Percentiles rank a stretch among this genome's conserved stretches.
Evolutionary conservation across 2,113 vertebrate genomes (phyloP).

Genomic region (Megaceryle torquata): DNA sequence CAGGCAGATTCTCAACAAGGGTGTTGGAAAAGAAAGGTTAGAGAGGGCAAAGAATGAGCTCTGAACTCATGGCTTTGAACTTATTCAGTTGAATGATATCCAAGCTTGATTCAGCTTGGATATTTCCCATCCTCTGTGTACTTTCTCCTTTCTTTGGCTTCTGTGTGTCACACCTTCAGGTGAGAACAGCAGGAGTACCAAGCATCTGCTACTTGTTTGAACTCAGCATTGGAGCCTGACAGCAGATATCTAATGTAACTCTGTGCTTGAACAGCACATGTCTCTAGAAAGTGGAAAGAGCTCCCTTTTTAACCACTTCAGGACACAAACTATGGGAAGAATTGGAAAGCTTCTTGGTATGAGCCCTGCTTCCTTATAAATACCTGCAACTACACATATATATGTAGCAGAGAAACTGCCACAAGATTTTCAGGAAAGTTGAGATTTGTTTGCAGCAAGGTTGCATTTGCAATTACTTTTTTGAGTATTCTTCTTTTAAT

Average conservation of each 20-base stretch:
- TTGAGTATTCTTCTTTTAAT: background rate
- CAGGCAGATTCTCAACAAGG: background rate
- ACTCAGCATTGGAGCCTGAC: background rate
- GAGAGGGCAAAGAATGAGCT: background rate
- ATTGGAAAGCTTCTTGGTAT: background rate
- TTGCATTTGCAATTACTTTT: background rate
- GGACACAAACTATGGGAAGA: background rate
- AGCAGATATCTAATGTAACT: background rate
- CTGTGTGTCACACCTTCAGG: background rate
- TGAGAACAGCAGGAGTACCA: background rate
- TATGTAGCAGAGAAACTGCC: background rate
- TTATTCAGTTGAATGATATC: background rate
- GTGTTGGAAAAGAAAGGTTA: background rate
- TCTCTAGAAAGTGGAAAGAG: background rate
- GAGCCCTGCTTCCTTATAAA: background rate
- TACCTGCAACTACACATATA: background rate
- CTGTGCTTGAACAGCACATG: background rate
- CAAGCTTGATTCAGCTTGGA: background rate
- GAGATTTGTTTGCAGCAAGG: background rate
- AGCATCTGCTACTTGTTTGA: background rate
- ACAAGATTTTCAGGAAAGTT: background rate
- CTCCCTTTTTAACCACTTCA: background rate
- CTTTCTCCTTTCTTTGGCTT: background rate
- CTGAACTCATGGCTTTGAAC: background rate
- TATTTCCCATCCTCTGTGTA: background rate